Evolutionary conservation across 1,140 invertebrate species (phyloP).

Genomic region (Lordiphosa mommai): DNA sequence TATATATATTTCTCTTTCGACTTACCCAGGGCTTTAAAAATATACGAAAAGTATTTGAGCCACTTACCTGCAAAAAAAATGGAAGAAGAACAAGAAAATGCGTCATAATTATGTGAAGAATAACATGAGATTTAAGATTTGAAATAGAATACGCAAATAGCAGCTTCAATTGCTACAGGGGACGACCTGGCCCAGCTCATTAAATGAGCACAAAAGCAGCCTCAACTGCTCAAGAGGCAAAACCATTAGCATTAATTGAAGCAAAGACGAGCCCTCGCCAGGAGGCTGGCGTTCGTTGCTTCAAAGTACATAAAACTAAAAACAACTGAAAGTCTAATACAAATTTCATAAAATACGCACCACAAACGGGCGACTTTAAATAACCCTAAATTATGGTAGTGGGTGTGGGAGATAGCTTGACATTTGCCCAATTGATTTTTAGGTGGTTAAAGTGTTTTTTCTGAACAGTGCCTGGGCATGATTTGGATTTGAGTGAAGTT

Average conservation of each 20-base stretch:
- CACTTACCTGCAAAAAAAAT: slow-evolving; percentile 61
- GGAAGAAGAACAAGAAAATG: slow-evolving; percentile 32
- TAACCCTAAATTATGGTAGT: too few species aligned
- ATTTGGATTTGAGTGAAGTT: too few species aligned
- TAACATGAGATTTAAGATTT: slow-evolving; percentile 28
- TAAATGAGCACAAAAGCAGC: slow-evolving; percentile 34
- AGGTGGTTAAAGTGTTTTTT: too few species aligned
- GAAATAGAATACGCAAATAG: slow-evolving; percentile 8
- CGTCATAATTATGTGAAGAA: slow-evolving; percentile 53
- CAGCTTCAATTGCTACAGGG: not conserved
- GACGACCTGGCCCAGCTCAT: slow-evolving; percentile 10
- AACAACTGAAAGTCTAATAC: too few species aligned
- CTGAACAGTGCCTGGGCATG: too few species aligned
- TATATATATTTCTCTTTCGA: slow-evolving; percentile 19
- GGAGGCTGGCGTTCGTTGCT: not conserved
- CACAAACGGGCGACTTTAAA: too few species aligned
- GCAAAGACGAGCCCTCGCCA: slow-evolving; percentile 25
- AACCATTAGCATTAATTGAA: slow-evolving; percentile 55
- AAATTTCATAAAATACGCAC: too few species aligned
- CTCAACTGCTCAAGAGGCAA: slow-evolving; percentile 20
- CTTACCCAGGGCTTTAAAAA: slow-evolving; percentile 58
- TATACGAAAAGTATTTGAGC: slow-evolving; percentile 56
- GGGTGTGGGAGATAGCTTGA: too few species aligned
- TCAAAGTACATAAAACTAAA: too few species aligned
- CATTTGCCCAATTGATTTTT: too few species aligned